Conservation (phyloP, 2,113 vertebrate species). For the Phoenicopterus ruber region DNA sequence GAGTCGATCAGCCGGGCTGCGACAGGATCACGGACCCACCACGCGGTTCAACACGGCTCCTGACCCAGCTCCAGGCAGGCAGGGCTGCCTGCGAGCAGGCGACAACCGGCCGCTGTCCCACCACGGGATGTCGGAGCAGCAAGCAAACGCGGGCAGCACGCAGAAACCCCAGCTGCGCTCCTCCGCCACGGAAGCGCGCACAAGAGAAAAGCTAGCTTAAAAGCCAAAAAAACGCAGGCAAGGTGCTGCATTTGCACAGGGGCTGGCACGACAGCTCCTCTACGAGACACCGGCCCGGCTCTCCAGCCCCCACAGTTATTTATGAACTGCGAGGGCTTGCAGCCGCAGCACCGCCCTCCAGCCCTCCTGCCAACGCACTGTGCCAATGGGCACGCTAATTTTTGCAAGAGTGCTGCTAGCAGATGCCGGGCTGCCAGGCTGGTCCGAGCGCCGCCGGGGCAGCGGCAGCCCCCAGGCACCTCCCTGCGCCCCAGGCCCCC, state of each 20-base stretch:
- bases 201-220: neutral
- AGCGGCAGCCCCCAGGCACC: neutral
- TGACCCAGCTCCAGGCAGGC: neutral
- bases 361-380: neutral
- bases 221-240: neutral
- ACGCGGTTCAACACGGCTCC: fast-evolving
- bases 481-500: neutral
- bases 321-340: neutral
- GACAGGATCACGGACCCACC: neutral
- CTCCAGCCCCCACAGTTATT: neutral
- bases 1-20: neutral
- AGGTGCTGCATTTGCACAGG: neutral
- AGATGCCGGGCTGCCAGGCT: neutral
- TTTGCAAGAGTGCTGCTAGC: neutral
- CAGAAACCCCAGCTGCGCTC: neutral
- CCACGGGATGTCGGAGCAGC: neutral
- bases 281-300: neutral
- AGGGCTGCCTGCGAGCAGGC: neutral
- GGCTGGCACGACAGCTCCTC: neutral
- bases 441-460: fast-evolving
- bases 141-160: neutral
- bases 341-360: neutral
- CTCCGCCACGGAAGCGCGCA: fast-evolving
- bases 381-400: neutral
- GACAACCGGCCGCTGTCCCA: neutral